Evolutionary conservation across 2,113 vertebrate species (phyloP), one percentile per base, ranked within the genome.

Genomic region (Onychostruthus taczanowskii): DNA sequence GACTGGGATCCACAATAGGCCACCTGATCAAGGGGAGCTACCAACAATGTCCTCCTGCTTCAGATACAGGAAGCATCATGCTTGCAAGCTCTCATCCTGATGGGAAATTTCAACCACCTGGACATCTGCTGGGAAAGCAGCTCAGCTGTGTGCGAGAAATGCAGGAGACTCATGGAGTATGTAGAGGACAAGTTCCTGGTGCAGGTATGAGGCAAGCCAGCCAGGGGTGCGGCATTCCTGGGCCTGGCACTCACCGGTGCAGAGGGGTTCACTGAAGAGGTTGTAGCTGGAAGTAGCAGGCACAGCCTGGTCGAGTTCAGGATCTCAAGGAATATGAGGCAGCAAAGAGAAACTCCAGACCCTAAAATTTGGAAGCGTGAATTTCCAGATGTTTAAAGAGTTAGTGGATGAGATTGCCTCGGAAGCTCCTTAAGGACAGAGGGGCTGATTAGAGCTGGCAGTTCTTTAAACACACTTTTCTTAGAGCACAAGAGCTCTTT

Each of bases 271-370:
- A 16, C 12, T 22, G 4, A 14, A 49, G 35, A 14, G 50, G 13
- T 35, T 5, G 2, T 10, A 18, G 26, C 0, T 73, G 49, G 76
- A 22, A 43, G 47, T 13, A 27, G 41, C 7, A 0, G n/a, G 15
- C 23, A 47, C 15, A 6, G 33, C 33, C 11, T 23, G n/a, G 7
- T 2, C 3, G 41, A 28, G 58, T 10, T 39, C 69, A 56, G 41
- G 12, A 41, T 66, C 82, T 56, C 59, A 47, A 19, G 50, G 69
- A 56, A 39, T 19, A 10, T 0, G 7, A 23, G 49, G n/a, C 11
- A 10, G 41, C n/a, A 56, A 41, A 41, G 52, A 43, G 30, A 43
- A 58, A 49, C 24, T 67, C 31, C 4, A 1, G 16, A 22, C 7
- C 6, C 35, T 43, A 11, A 35, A 50, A 58, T 43, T 2, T 17